phyloP scores from a whole-genome alignment of 2,888 invertebrate species.

The Malacosoma neustria region DNA sequence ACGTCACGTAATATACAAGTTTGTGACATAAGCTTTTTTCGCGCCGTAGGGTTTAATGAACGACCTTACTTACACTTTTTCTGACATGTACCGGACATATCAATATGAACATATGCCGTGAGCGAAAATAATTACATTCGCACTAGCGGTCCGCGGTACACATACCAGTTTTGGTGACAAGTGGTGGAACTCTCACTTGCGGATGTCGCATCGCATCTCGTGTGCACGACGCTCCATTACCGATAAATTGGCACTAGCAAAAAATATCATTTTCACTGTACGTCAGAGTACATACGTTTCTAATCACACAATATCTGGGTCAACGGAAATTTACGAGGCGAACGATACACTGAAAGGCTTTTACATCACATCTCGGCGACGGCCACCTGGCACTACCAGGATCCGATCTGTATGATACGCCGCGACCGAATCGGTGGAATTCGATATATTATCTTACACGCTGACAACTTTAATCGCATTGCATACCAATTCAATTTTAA shows the following conservation, averaged over 20 bases:
- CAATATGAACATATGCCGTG: slow-evolving; percentile 32
- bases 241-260: slow-evolving; percentile 61
- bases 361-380: slow-evolving; percentile 56
- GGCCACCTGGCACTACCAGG: slow-evolving; percentile 62
- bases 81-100: slow-evolving; percentile 53
- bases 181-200: slow-evolving; percentile 70
- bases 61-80: slow-evolving; percentile 55
- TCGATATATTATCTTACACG: slow-evolving; percentile 30
- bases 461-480: slow-evolving; percentile 36
- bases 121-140: slow-evolving; percentile 56
- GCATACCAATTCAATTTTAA: slow-evolving; percentile 24
- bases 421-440: slow-evolving; percentile 43
- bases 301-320: slow-evolving; percentile 69
- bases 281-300: slow-evolving; percentile 53
- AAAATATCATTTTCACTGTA: slow-evolving; percentile 64
- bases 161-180: slow-evolving; percentile 69
- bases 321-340: slow-evolving; percentile 66
- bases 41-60: slow-evolving; percentile 42
- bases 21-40: slow-evolving; percentile 18
- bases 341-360: slow-evolving; percentile 63
- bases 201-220: slow-evolving; percentile 60
- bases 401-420: slow-evolving; percentile 45
- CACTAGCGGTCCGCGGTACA: slow-evolving; percentile 37
- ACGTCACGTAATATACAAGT: slow-evolving; percentile 1
- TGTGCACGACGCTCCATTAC: slow-evolving; percentile 55